Conservation (phyloP, 37 sponge, comb jelly and placozoan species). For the Ianthella basta region DNA sequence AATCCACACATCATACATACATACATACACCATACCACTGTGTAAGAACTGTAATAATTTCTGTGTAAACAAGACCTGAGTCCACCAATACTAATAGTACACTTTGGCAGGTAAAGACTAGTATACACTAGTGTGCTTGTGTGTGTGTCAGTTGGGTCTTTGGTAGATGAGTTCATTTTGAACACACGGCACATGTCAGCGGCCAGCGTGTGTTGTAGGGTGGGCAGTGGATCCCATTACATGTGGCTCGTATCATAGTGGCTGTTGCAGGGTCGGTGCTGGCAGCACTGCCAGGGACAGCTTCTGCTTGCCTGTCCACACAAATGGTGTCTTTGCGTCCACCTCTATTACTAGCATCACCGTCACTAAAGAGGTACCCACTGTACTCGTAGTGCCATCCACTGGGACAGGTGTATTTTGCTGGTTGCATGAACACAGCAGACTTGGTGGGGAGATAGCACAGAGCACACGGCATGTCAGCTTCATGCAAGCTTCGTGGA, state of each 20-base stretch:
- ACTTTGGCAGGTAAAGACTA: no score
- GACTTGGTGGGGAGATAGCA: background rate
- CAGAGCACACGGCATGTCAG: conserved; percentile 32
- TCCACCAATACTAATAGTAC: no score
- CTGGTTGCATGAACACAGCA: background rate
- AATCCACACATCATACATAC: no score
- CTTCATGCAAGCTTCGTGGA: background rate
- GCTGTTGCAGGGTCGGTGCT: background rate
- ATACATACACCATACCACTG: no score
- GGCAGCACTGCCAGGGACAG: background rate
- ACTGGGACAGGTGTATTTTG: conserved; percentile 4
- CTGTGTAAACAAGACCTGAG: no score
- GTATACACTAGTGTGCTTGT: no score
- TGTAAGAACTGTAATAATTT: no score
- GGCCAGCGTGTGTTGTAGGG: background rate
- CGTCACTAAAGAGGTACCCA: conserved; percentile 7
- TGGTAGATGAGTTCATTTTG: no score
- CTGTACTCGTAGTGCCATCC: conserved; percentile 19
- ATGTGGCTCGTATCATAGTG: background rate
- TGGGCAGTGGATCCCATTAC: background rate
- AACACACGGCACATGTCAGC: conserved; percentile 28
- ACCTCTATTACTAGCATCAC: background rate
- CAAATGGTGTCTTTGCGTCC: conserved; percentile 6
- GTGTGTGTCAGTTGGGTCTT: no score
- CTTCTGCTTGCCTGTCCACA: background rate